A percentile compares a stretch with the other conserved stretches of the same genome.
These are phyloP conservation scores for Siderastrea radians DNA, from an alignment of 92 coral and sea anemone species.

Conservation along the genomic window DNA sequence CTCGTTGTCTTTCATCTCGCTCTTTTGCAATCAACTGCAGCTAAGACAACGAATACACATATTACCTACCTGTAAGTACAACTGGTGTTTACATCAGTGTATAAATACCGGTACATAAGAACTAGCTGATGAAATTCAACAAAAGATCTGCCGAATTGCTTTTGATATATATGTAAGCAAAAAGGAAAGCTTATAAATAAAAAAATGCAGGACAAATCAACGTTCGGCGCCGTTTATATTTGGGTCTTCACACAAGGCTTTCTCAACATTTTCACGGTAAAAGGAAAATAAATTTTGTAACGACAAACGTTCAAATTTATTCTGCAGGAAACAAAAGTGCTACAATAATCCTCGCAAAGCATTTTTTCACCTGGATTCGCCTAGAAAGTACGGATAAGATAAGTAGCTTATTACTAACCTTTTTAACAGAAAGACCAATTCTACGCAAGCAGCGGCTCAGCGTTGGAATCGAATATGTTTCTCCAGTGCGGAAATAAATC, in stretches of 20 bases:
- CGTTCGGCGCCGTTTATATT: conserved; percentile 7
- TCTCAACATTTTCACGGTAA: conserved; percentile 1
- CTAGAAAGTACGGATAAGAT: neutral
- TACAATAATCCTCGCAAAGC: neutral
- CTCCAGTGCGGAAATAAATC: conserved; percentile 46
- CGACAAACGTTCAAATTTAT: neutral
- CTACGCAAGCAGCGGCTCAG: conserved; percentile 18
- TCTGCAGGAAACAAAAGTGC: neutral
- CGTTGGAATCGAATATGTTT: conserved; percentile 18
- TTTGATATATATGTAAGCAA: neutral
- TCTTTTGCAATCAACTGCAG: conserved; percentile 48
- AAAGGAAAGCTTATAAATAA: no score
- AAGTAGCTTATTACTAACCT: conserved; percentile 23
- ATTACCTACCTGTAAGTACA: neutral
- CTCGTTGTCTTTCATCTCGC: conserved; percentile 52
- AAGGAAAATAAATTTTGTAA: neutral
- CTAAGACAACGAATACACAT: neutral
- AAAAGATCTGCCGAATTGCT: neutral
- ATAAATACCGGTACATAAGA: neutral
- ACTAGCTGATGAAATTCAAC: neutral
- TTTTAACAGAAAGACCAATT: conserved; percentile 47
- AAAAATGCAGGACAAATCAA: neutral
- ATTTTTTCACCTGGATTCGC: neutral
- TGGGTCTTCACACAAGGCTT: neutral
- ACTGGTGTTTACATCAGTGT: neutral